Evolutionary conservation across 2,113 vertebrate species (phyloP).

Genomic region (Opisthocomus hoazin): DNA sequence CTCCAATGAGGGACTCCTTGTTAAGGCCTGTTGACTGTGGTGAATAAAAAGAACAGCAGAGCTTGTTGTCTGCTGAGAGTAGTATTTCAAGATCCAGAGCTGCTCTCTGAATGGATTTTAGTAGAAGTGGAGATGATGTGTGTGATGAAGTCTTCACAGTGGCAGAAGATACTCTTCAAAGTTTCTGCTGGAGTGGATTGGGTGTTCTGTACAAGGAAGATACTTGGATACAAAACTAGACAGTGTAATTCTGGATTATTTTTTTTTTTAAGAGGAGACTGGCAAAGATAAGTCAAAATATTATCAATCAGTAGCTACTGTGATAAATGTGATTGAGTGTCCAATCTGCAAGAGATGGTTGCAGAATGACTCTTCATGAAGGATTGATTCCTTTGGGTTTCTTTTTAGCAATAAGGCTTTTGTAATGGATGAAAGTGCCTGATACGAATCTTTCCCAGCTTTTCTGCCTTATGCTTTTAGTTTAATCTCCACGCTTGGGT

Average conservation of each 20-base stretch:
- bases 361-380: neutral
- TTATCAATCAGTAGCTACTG: fast-evolving
- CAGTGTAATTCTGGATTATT: neutral
- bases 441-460: neutral
- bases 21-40: neutral
- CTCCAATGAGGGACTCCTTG: neutral
- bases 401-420: neutral
- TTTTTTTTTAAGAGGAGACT: neutral
- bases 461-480: neutral
- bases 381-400: neutral
- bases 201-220: neutral
- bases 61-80: neutral
- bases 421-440: neutral
- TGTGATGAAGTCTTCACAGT: neutral
- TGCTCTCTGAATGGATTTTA: neutral
- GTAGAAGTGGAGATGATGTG: neutral
- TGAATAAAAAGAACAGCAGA: neutral
- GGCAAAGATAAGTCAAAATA: neutral
- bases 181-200: neutral
- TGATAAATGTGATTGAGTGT: neutral
- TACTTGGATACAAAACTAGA: neutral
- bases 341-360: neutral
- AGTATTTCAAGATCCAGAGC: neutral
- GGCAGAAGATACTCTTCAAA: neutral
- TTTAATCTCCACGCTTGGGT: neutral